Evolutionary conservation across 1,140 invertebrate species (phyloP), one percentile per base, ranked within the genome.

Genomic region (Pararge aegeria): DNA sequence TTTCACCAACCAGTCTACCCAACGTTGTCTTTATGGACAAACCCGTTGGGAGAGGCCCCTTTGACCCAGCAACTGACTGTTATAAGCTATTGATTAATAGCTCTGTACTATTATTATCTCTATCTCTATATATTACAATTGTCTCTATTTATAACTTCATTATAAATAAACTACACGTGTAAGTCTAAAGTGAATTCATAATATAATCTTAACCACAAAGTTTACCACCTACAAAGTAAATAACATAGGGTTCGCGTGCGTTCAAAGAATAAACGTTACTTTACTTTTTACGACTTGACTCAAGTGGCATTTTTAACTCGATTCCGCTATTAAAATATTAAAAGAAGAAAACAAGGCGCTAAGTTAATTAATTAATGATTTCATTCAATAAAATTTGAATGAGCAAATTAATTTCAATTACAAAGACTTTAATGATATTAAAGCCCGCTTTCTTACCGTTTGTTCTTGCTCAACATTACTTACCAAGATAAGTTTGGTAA

Each of bases 301-400:
- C 16, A 20, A 46, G 16, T 46, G 42, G 42, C 42, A 46, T 46
- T 46, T 46, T 46, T 46, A 46, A 46, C 42, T 46, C 42, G 19
- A 46, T 46, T 19, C 9, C 18, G 10, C 5, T 5, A 16, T 46
- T 46, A 46, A 46, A 46, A 20, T 46, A 46, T 46, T 46, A 20
- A 46, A 34, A 46, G 42, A 46, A 46, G 42, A 12, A 42, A 46
- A 46, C 42, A 20, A 46, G 42, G 42, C 16, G 42, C 6, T 46
- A 46, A 12, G 13, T 20, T 46, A 46, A 46, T 46, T 46, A 42
- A 42, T 42, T 42, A 16, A 46, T 46, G 1, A 46, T n/a, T 46
- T 46, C 20, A 46, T 46, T 15, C 18, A 20, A 46, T 46, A 12
- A 46, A 46, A 46, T 46, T 20, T 16, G 15, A 40, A 40, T 16